Evolutionary conservation across 2,888 invertebrate genomes (phyloP), one percentile per base, ranked within the genome.

Genomic region (Aplocera efformata): DNA sequence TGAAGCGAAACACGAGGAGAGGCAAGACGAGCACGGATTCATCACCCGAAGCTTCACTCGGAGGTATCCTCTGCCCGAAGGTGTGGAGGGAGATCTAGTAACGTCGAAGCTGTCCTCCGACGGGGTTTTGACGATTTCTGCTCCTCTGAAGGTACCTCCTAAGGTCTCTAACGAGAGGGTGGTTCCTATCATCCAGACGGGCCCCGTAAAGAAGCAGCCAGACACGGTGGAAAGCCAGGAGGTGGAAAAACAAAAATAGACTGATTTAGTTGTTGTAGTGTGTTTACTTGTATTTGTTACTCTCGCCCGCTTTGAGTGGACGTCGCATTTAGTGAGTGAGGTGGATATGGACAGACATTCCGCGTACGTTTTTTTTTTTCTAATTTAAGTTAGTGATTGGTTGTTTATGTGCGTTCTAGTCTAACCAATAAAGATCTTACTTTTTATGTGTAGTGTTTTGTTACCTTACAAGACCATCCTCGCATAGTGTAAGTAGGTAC

Each of bases 1-100:
- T 7, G 93, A 94, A 67, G 94, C 93, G 1, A 94, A 93, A 64
- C 95, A 95, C 57, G 94, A 94, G 60, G 95, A 95, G 63, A 92
- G 90, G 59, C 90, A 91, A 49, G 95, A 95, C 61, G 93, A 94
- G 55, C 94, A 94, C 54, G 94, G 93, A 1, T 92, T 65, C 60
- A 90, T 96, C 30, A 92, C 94, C 0, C 88, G 95, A 34, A 93
- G 94, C 62, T 94, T 95, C 56, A 85, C 77, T 1, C 89, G 95
- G 42, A 80, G 77, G 46, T 93, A 93, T 54, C 70, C 89, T 10
- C 66, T 93, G 35, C 93, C 93, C 0, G 86, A 90, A 32, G 73
- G 68, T 1, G 53, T 75, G 30, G 91, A 94, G 42, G 89, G 91
- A 0, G 91, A 92, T 13, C 79, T 89, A 11, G 91, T 96, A 1